A percentile compares a stretch with the other conserved stretches of the same genome.
Conservation (phyloP, 1,140 invertebrate genomes). For the Pseudomyrmex flavicornis region DNA sequence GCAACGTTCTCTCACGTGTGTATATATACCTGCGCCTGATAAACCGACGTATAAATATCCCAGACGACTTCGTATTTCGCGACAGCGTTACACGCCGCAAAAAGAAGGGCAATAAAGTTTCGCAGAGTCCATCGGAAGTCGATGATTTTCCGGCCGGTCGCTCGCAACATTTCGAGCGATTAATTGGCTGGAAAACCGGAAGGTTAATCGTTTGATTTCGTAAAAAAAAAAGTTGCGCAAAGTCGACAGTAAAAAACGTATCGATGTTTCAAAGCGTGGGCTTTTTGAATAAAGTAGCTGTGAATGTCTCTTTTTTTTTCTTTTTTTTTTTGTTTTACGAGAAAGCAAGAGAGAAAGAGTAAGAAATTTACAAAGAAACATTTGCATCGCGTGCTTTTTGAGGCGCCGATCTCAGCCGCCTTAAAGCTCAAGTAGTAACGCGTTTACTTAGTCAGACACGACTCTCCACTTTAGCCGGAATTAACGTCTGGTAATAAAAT, state of each 20-base stretch:
- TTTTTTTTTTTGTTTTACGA: too few relatives aligned
- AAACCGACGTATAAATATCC: slow-evolving; percentile 70
- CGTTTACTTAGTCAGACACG: slow-evolving; percentile 51
- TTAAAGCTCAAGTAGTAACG: slow-evolving; percentile 39
- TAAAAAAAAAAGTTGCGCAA: background rate
- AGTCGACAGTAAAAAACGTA: too few relatives aligned
- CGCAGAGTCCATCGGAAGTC: slow-evolving; percentile 16
- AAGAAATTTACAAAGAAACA: background rate
- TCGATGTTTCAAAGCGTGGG: too few relatives aligned
- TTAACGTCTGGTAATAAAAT: slow-evolving; percentile 57
- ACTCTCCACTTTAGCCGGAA: slow-evolving; percentile 53
- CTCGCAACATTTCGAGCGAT: background rate
- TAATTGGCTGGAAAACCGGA: slow-evolving; percentile 24
- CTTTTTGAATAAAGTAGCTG: too few relatives aligned
- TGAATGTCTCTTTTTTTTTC: too few relatives aligned
- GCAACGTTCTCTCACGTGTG: background rate
- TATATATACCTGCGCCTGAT: slow-evolving; percentile 41
- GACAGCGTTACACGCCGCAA: background rate
- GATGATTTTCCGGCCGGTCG: slow-evolving; percentile 19
- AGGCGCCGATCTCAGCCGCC: background rate
- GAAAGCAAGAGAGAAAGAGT: too few relatives aligned
- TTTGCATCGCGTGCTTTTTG: background rate
- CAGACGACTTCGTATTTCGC: slow-evolving; percentile 54
- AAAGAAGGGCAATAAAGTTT: too few relatives aligned
- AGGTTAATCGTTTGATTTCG: slow-evolving; percentile 3